phyloP scores from a whole-genome alignment of 53 echinoderm and acorn worm species.

The Echinarachnius parma region DNA sequence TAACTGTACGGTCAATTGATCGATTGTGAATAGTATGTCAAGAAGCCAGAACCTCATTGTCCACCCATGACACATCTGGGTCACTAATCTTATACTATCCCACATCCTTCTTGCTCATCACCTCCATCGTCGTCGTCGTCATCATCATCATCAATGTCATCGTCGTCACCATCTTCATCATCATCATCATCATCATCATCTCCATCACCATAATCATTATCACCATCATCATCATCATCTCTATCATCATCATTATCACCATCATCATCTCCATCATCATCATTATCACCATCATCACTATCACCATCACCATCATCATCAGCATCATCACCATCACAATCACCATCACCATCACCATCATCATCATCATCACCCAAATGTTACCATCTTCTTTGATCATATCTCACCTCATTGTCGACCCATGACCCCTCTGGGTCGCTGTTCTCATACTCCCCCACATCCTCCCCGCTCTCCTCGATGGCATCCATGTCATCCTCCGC shows the following conservation, averaged over 20 bases:
- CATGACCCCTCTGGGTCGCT: slow-evolving; percentile 88
- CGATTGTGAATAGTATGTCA: too few relatives aligned
- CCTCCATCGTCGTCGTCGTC: background rate
- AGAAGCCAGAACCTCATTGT: too few relatives aligned
- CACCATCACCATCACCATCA: background rate
- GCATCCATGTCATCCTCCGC: slow-evolving; percentile 92
- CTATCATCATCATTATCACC: slow-evolving; percentile 3
- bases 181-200: slow-evolving; percentile 1
- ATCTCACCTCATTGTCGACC: slow-evolving; percentile 71
- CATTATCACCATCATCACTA: background rate
- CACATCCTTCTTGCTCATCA: too few relatives aligned
- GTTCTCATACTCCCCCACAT: slow-evolving; percentile 83
- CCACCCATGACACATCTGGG: too few relatives aligned
- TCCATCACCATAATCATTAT: slow-evolving; percentile 16
- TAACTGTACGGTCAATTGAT: too few relatives aligned
- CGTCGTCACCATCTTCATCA: background rate
- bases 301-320: background rate
- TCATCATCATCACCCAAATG: background rate
- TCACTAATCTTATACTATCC: too few relatives aligned
- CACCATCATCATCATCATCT: background rate
- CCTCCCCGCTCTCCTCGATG: slow-evolving; percentile 94
- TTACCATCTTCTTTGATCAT: too few relatives aligned
- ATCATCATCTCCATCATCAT: slow-evolving; percentile 23
- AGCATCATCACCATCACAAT: background rate
- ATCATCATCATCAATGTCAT: background rate